phyloP scores from a whole-genome alignment of 2,797 vertebrate genomes.

The Chrysolophus pictus region DNA sequence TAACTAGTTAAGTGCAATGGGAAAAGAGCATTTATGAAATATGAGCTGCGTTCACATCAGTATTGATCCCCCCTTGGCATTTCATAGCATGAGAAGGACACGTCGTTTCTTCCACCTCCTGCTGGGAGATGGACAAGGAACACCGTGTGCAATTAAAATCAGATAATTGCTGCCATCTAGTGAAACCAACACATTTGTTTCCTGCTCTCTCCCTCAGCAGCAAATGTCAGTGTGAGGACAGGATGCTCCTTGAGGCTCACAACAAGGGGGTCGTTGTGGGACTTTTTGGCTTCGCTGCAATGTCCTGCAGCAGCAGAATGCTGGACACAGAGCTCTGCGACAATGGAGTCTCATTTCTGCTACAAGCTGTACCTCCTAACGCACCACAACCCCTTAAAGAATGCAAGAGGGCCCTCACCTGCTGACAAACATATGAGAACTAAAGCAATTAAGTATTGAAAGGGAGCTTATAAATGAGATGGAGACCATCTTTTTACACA shows the following conservation, averaged over 20 bases:
- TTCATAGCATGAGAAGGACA: not conserved
- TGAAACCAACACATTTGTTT: not conserved
- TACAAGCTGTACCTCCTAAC: not conserved
- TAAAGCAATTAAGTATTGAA: not conserved
- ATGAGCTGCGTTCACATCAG: not conserved
- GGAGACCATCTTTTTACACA: not conserved
- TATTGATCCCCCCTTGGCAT: not conserved
- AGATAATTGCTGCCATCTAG: conserved; percentile 66
- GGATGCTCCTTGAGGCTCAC: rapidly evolving
- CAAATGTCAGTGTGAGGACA: not conserved
- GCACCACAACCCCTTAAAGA: not conserved
- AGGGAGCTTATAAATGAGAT: not conserved
- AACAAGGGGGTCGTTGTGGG: not conserved
- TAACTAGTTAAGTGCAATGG: not conserved
- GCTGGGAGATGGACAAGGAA: not conserved
- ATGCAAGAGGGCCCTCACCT: rapidly evolving
- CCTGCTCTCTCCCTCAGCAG: not conserved
- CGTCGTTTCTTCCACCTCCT: not conserved
- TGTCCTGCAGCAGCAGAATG: rapidly evolving
- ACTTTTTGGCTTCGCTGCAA: not conserved
- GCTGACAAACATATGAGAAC: not conserved
- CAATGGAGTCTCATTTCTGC: not conserved
- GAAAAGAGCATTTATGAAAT: not conserved
- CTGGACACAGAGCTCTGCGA: not conserved
- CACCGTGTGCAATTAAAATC: not conserved